Evolutionary conservation across 2,113 vertebrate species (phyloP).

Genomic region (Crotalus horridus): DNA sequence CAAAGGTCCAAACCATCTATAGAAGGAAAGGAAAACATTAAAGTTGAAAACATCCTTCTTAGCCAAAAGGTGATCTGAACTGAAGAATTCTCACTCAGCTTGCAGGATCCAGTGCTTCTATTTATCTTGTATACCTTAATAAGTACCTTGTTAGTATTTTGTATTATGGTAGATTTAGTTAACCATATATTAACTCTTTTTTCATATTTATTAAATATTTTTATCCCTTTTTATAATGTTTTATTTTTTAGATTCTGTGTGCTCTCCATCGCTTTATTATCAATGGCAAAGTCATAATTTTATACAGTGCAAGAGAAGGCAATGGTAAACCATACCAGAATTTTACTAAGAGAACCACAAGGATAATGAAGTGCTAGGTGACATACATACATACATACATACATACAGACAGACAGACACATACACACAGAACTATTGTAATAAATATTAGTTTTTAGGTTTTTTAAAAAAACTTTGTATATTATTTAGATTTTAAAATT

Average conservation of each 20-base stretch:
- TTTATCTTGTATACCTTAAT: conserved; percentile 10
- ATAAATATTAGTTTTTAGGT: background rate
- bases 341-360: background rate
- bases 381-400: background rate
- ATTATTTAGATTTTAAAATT: background rate
- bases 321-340: background rate
- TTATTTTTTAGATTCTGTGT: background rate
- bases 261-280: background rate
- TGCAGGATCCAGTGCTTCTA: conserved; percentile 35
- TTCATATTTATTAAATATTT: background rate
- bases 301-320: background rate
- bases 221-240: background rate
- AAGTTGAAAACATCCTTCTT: conserved; percentile 29
- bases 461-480: background rate
- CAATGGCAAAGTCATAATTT: background rate
- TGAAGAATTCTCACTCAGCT: conserved; percentile 29
- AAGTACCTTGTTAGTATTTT: background rate
- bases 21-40: conserved; percentile 34
- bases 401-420: background rate
- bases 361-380: background rate
- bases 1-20: conserved; percentile 35
- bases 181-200: background rate
- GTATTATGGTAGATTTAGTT: background rate
- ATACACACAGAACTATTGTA: background rate
- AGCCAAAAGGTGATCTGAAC: conserved; percentile 19